A percentile compares a stretch with the other conserved stretches of the same genome.
phyloP scores from a whole-genome alignment of 2,113 vertebrate species.

The Sinocyclocheilus anshuiensis region DNA sequence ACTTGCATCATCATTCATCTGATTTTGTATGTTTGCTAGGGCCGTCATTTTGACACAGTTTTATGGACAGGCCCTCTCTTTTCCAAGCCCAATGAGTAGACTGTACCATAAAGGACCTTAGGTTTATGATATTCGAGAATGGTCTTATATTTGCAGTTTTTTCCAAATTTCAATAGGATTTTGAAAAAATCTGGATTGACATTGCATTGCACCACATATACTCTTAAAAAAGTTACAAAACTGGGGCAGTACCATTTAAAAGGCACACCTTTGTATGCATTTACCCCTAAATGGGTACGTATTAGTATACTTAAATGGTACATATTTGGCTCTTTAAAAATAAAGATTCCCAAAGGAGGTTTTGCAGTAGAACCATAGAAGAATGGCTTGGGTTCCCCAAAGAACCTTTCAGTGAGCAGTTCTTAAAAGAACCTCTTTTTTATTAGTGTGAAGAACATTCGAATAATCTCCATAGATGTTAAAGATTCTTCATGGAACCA shows the following conservation, averaged over 20 bases:
- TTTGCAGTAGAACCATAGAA: background rate
- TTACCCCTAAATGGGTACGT: too few species aligned
- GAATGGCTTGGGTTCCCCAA: background rate
- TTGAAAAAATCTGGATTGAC: background rate
- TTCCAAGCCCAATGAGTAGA: background rate
- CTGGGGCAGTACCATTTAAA: background rate
- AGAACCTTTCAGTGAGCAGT: background rate
- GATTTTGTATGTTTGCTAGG: background rate
- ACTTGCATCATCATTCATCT: background rate
- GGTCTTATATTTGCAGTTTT: background rate
- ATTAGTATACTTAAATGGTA: background rate
- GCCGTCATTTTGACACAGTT: background rate
- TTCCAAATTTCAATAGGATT: background rate
- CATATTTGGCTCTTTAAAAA: background rate
- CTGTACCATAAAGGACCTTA: background rate
- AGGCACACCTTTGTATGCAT: background rate
- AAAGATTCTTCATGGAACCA: background rate
- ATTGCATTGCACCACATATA: background rate
- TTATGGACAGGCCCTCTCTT: background rate
- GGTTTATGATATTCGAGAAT: background rate
- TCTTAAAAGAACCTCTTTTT: background rate
- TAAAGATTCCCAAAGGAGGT: background rate
- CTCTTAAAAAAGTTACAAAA: background rate
- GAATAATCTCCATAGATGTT: too few species aligned
- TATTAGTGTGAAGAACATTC: background rate